Conservation (phyloP, 2,113 vertebrate species). For the Siniperca chuatsi region DNA sequence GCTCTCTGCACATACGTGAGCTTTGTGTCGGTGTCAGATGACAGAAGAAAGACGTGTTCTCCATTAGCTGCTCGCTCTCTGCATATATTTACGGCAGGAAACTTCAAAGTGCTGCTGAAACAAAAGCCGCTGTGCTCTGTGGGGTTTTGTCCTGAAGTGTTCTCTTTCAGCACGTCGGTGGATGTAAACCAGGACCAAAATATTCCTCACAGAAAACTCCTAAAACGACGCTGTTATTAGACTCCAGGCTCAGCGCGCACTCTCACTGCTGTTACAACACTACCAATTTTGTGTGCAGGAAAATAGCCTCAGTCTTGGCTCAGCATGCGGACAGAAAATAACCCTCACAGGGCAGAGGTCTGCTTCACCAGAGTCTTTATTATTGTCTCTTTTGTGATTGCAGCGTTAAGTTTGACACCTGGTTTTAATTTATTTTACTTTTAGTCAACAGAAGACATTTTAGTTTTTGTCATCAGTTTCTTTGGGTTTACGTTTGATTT, state of each 20-base stretch:
- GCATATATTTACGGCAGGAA: background rate
- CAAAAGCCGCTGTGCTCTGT: constrained; percentile 30
- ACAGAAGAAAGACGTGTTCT: background rate
- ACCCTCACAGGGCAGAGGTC: background rate
- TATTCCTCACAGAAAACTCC: constrained; percentile 15
- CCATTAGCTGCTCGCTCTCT: constrained; percentile 20
- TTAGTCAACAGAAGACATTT: too few species aligned
- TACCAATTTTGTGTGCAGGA: constrained; percentile 43
- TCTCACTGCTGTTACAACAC: constrained; percentile 13
- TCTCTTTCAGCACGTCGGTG: background rate
- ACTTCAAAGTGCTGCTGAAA: constrained; percentile 27
- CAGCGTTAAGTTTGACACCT: background rate
- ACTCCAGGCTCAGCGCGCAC: background rate
- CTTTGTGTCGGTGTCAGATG: background rate
- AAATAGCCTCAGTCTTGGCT: constrained; percentile 32
- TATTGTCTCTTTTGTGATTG: background rate
- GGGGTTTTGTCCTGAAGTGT: constrained; percentile 20
- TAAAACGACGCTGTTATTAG: constrained; percentile 34
- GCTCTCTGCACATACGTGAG: background rate
- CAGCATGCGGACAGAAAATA: constrained; percentile 23
- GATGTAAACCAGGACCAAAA: constrained; percentile 33
- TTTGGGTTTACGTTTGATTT: too few species aligned
- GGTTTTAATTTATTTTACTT: background rate
- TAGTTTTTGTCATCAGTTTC: background rate
- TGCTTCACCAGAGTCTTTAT: background rate